Percentiles rank a stretch among this genome's conserved stretches.
Evolutionary conservation across 2,113 vertebrate genomes (phyloP).

Genomic region (Trichechus manatus): DNA sequence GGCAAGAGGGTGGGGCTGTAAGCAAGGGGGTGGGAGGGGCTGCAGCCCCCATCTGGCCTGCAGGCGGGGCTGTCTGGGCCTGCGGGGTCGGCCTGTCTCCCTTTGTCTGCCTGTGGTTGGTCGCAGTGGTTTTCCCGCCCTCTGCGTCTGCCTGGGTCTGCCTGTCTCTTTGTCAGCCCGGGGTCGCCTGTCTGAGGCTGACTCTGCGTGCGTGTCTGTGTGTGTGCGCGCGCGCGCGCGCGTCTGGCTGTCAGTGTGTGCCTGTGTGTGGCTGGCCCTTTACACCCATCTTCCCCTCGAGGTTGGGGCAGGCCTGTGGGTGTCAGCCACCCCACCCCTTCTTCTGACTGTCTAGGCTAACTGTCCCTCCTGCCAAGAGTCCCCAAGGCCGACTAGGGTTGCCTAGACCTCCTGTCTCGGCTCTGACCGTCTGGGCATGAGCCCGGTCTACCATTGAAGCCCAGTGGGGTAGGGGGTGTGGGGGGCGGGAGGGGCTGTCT

Average conservation of each 20-base stretch:
- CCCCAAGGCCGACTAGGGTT: background rate
- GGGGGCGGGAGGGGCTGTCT: background rate
- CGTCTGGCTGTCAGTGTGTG: background rate
- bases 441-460: background rate
- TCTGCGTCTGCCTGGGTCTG: background rate
- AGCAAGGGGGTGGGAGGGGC: background rate
- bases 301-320: background rate
- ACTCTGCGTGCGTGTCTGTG: background rate
- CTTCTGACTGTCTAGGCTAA: background rate
- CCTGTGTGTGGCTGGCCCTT: no score
- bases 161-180: constrained; percentile 37
- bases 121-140: background rate
- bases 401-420: background rate
- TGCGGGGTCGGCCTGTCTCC: background rate
- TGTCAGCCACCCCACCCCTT: background rate
- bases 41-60: background rate
- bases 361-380: background rate
- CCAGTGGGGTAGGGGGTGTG: background rate
- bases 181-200: background rate
- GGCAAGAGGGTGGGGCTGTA: background rate
- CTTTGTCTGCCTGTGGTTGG: constrained; percentile 45
- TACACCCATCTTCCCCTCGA: no score
- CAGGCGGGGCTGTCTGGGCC: background rate
- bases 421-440: background rate
- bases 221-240: background rate